Percentiles rank a stretch among this genome's conserved stretches.
Evolutionary conservation across 2,888 invertebrate genomes (phyloP).

Genomic region (Pheosia gnoma): DNA sequence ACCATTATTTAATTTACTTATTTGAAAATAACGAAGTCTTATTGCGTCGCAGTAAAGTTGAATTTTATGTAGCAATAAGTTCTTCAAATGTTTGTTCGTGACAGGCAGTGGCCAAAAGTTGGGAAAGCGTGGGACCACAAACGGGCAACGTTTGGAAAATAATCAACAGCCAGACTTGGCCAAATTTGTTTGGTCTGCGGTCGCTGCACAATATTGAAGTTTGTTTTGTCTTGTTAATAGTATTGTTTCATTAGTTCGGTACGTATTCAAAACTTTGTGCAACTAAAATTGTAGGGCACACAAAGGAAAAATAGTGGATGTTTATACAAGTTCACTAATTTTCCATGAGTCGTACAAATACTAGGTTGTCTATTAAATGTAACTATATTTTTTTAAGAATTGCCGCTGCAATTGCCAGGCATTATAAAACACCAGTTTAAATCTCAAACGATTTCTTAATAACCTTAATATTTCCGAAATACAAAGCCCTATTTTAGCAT

Average conservation of each 20-base stretch:
- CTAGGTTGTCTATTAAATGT: too few species aligned
- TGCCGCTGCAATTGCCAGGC: too few species aligned
- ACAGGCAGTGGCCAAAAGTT: slow-evolving; percentile 41
- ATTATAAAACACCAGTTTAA: too few species aligned
- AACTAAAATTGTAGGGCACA: neutral
- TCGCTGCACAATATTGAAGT: slow-evolving; percentile 9
- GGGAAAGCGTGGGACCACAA: slow-evolving; percentile 52
- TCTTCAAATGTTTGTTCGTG: slow-evolving; percentile 16
- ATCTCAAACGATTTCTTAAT: neutral
- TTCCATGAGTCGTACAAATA: too few species aligned
- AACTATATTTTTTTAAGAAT: too few species aligned
- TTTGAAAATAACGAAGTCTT: neutral
- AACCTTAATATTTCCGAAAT: neutral
- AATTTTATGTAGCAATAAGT: slow-evolving; percentile 7
- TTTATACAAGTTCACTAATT: too few species aligned
- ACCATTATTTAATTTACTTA: neutral
- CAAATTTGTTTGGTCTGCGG: slow-evolving; percentile 37
- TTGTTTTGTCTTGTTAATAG: slow-evolving; percentile 9
- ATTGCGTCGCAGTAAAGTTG: slow-evolving; percentile 11
- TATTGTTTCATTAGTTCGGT: neutral
- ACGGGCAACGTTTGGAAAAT: slow-evolving; percentile 64
- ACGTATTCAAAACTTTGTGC: too few species aligned
- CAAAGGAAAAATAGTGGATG: too few species aligned
- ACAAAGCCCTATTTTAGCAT: neutral
- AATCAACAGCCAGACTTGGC: slow-evolving; percentile 58